phyloP scores from a whole-genome alignment of 1,140 invertebrate species.

The Drosophila elegans region DNA sequence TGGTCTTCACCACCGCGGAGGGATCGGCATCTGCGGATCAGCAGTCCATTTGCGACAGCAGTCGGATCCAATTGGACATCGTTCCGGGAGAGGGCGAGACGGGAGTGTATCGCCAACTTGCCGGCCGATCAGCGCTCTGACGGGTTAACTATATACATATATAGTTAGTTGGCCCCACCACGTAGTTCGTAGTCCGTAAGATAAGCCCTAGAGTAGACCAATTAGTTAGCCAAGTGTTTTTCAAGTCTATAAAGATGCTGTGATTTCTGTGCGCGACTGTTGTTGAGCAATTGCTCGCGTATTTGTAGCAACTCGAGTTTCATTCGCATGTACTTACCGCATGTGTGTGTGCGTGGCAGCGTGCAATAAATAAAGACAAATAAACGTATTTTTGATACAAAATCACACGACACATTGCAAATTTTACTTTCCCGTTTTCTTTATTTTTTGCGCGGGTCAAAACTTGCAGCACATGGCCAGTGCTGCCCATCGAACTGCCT shows the following conservation, averaged over 20 bases:
- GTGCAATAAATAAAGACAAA: constrained; percentile 62
- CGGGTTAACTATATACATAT: neutral
- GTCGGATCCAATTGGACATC: constrained; percentile 57
- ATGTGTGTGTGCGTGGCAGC: constrained; percentile 27
- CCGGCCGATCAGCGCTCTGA: constrained; percentile 50
- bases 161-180: constrained; percentile 1
- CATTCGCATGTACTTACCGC: constrained; percentile 68
- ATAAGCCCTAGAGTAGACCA: constrained; percentile 59
- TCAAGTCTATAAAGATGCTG: constrained; percentile 79
- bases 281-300: constrained; percentile 58
- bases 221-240: constrained; percentile 66
- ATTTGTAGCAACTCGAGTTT: constrained; percentile 52
- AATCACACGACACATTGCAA: neutral
- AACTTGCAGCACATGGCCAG: neutral
- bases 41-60: constrained; percentile 58
- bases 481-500: constrained; percentile 11
- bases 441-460: neutral
- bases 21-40: constrained; percentile 5
- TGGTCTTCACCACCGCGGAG: constrained; percentile 46
- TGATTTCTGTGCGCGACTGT: constrained; percentile 73
- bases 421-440: neutral
- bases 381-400: constrained; percentile 57
- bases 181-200: constrained; percentile 55
- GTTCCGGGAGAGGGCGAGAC: constrained; percentile 58
- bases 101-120: constrained; percentile 61